Percentiles rank a stretch among this genome's conserved stretches.
phyloP scores from a whole-genome alignment of 2,113 vertebrate genomes.

The Corvus cornix region DNA sequence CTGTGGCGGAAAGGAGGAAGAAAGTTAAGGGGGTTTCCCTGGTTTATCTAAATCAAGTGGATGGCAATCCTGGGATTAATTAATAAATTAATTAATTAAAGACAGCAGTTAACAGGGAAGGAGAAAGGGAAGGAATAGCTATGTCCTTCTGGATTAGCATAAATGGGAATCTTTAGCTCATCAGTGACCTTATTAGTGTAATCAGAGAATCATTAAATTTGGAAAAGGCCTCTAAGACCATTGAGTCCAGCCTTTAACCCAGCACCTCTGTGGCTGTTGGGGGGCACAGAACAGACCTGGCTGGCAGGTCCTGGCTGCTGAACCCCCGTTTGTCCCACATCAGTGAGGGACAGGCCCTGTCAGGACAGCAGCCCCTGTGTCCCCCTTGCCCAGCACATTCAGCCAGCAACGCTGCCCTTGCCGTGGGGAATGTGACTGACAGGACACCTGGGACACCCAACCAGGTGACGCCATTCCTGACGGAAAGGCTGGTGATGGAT shows the following conservation, averaged over 20 bases:
- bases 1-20: not conserved
- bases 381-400: not conserved
- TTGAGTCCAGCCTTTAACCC: not conserved
- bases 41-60: not conserved
- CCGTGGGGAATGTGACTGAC: fast-evolving
- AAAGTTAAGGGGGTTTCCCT: not conserved
- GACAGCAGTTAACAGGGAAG: not conserved
- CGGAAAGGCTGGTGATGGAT: not conserved
- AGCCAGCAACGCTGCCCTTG: fast-evolving
- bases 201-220: not conserved
- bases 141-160: not conserved
- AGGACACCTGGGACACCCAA: not conserved
- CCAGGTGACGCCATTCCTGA: not conserved
- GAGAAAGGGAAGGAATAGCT: not conserved
- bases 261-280: not conserved
- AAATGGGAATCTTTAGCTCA: not conserved
- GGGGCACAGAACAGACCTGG: not conserved
- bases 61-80: not conserved
- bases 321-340: not conserved
- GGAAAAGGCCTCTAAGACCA: not conserved
- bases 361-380: not conserved
- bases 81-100: not conserved
- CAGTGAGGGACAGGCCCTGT: not conserved
- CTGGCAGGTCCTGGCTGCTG: not conserved
- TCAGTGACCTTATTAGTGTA: not conserved